A percentile compares a stretch with the other conserved stretches of the same genome.
These are phyloP conservation scores for Samia ricini DNA, from an alignment of 1,140 invertebrate species.

Conservation along the genomic window DNA sequence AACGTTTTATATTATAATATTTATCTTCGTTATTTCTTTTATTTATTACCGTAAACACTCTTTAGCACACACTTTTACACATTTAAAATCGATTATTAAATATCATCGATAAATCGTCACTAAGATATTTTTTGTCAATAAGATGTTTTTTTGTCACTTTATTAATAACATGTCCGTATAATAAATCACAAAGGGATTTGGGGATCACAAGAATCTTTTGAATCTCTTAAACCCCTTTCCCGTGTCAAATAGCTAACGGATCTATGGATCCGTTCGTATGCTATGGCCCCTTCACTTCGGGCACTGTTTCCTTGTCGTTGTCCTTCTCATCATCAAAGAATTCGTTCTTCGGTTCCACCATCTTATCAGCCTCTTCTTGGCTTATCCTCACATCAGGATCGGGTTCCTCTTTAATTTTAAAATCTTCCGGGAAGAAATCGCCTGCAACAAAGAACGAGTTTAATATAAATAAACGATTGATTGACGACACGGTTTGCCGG, in stretches of 20 bases:
- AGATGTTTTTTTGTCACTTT: too few species aligned
- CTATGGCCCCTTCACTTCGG: constrained; percentile 60
- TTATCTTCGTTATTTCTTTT: too few species aligned
- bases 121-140: too few species aligned
- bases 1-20: too few species aligned
- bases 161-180: background rate
- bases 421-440: constrained; percentile 83
- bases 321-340: constrained; percentile 95
- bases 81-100: too few species aligned
- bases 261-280: constrained; percentile 41
- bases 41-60: too few species aligned
- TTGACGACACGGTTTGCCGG: background rate
- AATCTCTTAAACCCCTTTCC: background rate
- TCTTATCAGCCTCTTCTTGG: constrained; percentile 89
- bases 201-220: background rate
- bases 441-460: constrained; percentile 47
- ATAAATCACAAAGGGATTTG: background rate
- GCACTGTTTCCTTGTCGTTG: constrained; percentile 80
- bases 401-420: constrained; percentile 84
- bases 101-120: too few species aligned
- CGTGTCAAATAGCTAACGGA: constrained; percentile 47
- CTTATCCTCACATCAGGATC: constrained; percentile 91
- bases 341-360: constrained; percentile 93
- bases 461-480: background rate
- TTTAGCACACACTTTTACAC: too few species aligned